Conservation (phyloP, 2,113 vertebrate genomes). For the Acrocephalus kingi region DNA sequence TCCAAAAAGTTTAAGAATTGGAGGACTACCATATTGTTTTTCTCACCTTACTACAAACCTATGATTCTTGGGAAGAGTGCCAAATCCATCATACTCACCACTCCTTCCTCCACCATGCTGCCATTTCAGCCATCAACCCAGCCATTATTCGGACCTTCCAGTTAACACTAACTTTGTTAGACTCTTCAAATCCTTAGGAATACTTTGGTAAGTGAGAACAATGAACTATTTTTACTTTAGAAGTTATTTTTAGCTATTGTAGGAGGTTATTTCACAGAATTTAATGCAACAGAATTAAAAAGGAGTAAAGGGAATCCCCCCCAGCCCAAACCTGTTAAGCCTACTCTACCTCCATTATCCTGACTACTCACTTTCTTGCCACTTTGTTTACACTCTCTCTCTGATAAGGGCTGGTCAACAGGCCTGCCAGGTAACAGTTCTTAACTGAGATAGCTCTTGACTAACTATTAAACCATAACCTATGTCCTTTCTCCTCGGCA, state of each 20-base stretch:
- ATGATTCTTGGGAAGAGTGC: not conserved
- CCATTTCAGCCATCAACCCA: not conserved
- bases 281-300: not conserved
- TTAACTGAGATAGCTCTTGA: not conserved
- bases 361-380: not conserved
- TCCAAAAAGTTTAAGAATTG: not conserved
- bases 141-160: not conserved
- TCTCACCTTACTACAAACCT: not conserved
- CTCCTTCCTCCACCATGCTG: not conserved
- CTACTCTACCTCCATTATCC: not conserved
- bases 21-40: rapidly evolving
- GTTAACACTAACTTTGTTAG: not conserved
- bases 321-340: not conserved
- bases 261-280: not conserved
- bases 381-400: conserved; percentile 35
- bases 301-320: not conserved
- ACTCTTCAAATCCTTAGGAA: not conserved
- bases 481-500: not conserved
- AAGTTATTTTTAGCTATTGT: not conserved
- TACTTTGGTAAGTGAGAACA: not conserved
- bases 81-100: not conserved
- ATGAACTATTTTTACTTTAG: not conserved
- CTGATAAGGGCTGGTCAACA: conserved; percentile 23
- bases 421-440: not conserved
- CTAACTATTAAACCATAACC: conserved; percentile 24